A percentile compares a stretch with the other conserved stretches of the same genome.
Evolutionary conservation across 2,797 vertebrate genomes (phyloP).

Genomic region (Gephyroberyx darwinii): DNA sequence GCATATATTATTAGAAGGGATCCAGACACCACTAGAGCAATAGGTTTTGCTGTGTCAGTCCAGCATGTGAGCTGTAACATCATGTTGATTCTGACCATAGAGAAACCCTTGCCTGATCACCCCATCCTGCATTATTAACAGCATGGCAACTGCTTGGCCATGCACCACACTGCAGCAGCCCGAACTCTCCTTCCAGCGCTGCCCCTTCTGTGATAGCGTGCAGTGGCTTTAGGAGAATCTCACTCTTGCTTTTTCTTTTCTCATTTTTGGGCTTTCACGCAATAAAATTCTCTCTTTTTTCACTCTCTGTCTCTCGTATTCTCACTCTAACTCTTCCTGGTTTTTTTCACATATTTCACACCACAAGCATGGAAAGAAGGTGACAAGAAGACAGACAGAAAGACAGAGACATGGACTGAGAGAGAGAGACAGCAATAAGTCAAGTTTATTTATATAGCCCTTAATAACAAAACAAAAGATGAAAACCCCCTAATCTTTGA

Average conservation of each 20-base stretch:
- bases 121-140: slow-evolving; percentile 63
- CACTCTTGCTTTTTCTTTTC: not conserved
- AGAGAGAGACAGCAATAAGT: no score
- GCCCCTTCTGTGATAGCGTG: not conserved
- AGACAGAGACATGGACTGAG: not conserved
- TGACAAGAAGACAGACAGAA: not conserved
- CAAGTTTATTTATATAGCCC: no score
- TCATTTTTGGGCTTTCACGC: not conserved
- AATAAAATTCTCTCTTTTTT: not conserved
- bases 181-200: not conserved
- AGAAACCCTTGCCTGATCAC: slow-evolving; percentile 29
- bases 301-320: not conserved
- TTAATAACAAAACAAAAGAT: no score
- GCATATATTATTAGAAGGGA: not conserved
- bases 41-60: not conserved
- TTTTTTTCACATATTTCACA: not conserved
- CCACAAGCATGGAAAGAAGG: not conserved
- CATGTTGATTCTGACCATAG: slow-evolving; percentile 23
- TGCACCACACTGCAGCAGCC: slow-evolving; percentile 51
- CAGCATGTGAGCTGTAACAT: slow-evolving; percentile 17
- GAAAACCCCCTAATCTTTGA: no score
- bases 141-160: slow-evolving; percentile 28
- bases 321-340: not conserved
- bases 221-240: slow-evolving; percentile 7
- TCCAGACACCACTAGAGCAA: not conserved